phyloP scores from a whole-genome alignment of 2,797 vertebrate species.

The Anguilla pacifica region DNA sequence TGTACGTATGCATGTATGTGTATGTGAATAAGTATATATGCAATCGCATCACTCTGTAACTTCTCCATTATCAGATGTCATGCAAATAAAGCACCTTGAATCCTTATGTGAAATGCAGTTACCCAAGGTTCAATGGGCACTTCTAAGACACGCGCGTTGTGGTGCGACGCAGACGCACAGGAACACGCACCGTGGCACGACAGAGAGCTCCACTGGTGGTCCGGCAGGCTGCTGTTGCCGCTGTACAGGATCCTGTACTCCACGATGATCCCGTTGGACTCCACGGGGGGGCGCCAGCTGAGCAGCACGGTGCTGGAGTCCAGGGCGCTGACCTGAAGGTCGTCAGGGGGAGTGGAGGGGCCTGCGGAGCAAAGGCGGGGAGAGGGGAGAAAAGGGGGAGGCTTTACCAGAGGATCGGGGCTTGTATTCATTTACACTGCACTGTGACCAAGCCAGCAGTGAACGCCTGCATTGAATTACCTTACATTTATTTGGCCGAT shows the following conservation, averaged over 20 bases:
- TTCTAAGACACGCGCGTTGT: no score
- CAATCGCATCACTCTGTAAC: no score
- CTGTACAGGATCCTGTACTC: constrained; percentile 88
- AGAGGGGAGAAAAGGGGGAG: constrained; percentile 23
- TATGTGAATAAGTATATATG: no score
- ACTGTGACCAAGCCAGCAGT: background rate
- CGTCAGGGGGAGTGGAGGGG: constrained; percentile 87
- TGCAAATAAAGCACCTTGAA: no score
- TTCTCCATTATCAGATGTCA: no score
- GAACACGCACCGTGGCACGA: constrained; percentile 81
- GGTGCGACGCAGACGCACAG: background rate
- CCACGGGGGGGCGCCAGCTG: constrained; percentile 90
- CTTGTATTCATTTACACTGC: no score
- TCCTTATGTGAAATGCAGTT: no score
- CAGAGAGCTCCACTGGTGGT: constrained; percentile 87
- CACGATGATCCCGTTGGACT: constrained; percentile 89
- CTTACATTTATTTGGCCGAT: background rate
- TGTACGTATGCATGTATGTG: no score
- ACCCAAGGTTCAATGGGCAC: no score
- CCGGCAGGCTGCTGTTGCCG: constrained; percentile 81
- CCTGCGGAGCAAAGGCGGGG: constrained; percentile 62
- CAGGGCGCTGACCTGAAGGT: constrained; percentile 84
- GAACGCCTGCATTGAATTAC: background rate
- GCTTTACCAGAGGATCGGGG: background rate
- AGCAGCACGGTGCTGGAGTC: constrained; percentile 86